Percentiles rank a stretch among this genome's conserved stretches.
Conservation (phyloP, 2,797 vertebrate species). For the Gymnothorax javanicus region DNA sequence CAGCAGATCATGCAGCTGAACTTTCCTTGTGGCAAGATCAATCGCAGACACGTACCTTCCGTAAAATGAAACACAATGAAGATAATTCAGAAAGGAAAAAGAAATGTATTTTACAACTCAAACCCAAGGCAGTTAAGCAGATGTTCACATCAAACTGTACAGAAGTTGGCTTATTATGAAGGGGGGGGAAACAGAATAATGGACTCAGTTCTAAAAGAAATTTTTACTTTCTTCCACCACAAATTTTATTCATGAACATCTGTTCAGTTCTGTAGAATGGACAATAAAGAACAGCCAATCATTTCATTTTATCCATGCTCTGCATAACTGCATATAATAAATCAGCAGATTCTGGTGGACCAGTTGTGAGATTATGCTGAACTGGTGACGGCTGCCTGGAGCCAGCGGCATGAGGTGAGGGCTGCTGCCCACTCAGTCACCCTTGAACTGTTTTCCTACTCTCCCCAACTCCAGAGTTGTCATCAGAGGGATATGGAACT, state of each 20-base stretch:
- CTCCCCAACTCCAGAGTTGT: no score
- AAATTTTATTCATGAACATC: constrained; percentile 33
- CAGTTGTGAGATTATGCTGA: neutral
- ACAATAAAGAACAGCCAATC: neutral
- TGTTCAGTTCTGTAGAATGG: neutral
- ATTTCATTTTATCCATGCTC: neutral
- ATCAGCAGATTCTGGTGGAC: neutral
- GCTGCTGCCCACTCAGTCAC: neutral
- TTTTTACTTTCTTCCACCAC: neutral
- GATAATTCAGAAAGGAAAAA: neutral
- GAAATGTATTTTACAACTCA: neutral
- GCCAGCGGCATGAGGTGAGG: neutral
- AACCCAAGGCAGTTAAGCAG: constrained; percentile 6
- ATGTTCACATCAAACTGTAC: neutral
- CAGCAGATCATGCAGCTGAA: neutral
- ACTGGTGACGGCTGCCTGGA: neutral
- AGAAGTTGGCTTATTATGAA: neutral
- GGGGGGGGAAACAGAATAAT: neutral
- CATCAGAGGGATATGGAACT: no score
- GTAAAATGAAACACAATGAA: neutral
- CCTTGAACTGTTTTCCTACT: neutral
- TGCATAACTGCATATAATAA: neutral
- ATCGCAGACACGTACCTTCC: neutral
- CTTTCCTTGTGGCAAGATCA: neutral
- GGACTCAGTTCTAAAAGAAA: neutral